Percentiles rank a stretch among this genome's conserved stretches.
These are phyloP conservation scores for Gastrophysa polygoni DNA, from an alignment of 2,888 invertebrate species.

Conservation along the genomic window DNA sequence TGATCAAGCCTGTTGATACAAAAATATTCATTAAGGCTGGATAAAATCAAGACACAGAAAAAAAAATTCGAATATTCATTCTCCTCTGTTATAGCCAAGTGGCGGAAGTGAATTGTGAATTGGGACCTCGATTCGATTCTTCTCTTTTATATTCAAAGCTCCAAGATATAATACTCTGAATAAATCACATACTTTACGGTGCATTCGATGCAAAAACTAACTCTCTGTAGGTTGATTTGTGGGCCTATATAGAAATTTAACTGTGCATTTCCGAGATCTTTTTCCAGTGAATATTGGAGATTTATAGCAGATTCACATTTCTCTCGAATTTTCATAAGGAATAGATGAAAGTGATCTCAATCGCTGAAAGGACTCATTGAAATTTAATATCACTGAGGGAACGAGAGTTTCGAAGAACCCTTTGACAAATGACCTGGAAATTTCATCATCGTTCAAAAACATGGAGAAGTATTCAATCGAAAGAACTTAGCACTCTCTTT, in stretches of 20 bases:
- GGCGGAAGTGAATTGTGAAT: slow-evolving; percentile 41
- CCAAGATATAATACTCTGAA: slow-evolving; percentile 44
- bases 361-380: slow-evolving; percentile 7
- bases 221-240: slow-evolving; percentile 46
- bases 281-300: slow-evolving; percentile 29
- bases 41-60: too few species aligned
- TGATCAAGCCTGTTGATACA: too few species aligned
- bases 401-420: not conserved
- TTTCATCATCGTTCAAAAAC: not conserved
- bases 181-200: slow-evolving; percentile 48
- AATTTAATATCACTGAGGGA: slow-evolving; percentile 2
- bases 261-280: slow-evolving; percentile 33
- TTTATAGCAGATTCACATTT: slow-evolving; percentile 19
- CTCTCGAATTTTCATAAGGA: slow-evolving; percentile 10
- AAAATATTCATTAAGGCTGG: too few species aligned
- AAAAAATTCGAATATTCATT: too few species aligned
- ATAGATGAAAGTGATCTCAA: slow-evolving; percentile 10
- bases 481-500: too few species aligned
- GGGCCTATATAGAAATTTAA: slow-evolving; percentile 45
- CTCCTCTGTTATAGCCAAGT: slow-evolving; percentile 25
- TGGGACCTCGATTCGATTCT: slow-evolving; percentile 43
- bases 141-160: slow-evolving; percentile 45
- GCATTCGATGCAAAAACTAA: slow-evolving; percentile 46
- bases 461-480: not conserved
- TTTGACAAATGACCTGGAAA: not conserved